phyloP scores from a whole-genome alignment of 1,140 invertebrate genomes.

The Nymphalis io region DNA sequence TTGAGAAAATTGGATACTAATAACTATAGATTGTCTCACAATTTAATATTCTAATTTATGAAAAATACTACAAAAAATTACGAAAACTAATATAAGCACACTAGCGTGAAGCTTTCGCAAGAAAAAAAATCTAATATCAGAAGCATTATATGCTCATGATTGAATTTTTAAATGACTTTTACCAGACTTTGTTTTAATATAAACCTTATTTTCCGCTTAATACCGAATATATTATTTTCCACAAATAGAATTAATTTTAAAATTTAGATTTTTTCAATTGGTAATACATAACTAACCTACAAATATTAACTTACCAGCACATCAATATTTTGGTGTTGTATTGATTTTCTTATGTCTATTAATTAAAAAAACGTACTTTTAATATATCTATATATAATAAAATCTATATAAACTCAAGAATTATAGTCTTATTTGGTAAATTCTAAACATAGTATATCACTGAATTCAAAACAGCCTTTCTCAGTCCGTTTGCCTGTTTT shows the following conservation, averaged over 20 bases:
- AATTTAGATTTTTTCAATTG: slow-evolving; percentile 26
- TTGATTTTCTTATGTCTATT: slow-evolving; percentile 19
- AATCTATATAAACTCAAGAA: slow-evolving; percentile 24
- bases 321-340: slow-evolving; percentile 33
- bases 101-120: slow-evolving; percentile 20
- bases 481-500: slow-evolving; percentile 58
- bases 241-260: slow-evolving; percentile 24
- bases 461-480: slow-evolving; percentile 60
- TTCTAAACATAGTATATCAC: slow-evolving; percentile 30
- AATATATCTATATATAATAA: slow-evolving; percentile 21
- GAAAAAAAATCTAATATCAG: slow-evolving; percentile 1
- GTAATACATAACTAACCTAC: slow-evolving; percentile 27
- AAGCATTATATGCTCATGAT: slow-evolving; percentile 25
- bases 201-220: slow-evolving; percentile 6
- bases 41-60: slow-evolving; percentile 7
- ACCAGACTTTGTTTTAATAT: slow-evolving; percentile 27
- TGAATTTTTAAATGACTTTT: slow-evolving; percentile 15
- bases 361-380: not conserved
- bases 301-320: slow-evolving; percentile 27
- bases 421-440: slow-evolving; percentile 17
- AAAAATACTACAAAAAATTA: slow-evolving; percentile 4
- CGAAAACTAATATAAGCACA: not conserved
- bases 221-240: slow-evolving; percentile 21
- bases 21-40: slow-evolving; percentile 10
- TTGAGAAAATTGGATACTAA: slow-evolving; percentile 61